Evolutionary conservation across 2,888 invertebrate species (phyloP).

Genomic region (Synergus gifuensis): DNA sequence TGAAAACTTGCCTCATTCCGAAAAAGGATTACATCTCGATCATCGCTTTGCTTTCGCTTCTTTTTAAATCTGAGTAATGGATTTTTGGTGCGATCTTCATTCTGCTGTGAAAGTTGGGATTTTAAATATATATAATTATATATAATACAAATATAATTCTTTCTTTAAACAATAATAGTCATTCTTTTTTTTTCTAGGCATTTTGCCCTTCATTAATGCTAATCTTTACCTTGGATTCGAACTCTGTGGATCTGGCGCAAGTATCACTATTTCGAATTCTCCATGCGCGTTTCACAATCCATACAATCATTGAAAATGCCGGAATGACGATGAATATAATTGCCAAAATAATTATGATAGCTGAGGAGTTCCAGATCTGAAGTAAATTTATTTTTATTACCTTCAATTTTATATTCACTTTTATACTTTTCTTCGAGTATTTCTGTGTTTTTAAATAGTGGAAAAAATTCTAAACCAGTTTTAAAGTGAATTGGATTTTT

Average conservation of each 20-base stretch:
- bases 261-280: conserved; percentile 47
- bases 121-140: not conserved
- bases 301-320: conserved; percentile 56
- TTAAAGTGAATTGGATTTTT: conserved; percentile 19
- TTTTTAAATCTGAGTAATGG: conserved; percentile 51
- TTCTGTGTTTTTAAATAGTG: not conserved
- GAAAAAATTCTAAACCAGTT: conserved; percentile 20
- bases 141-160: too few relatives aligned
- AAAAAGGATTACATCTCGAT: conserved; percentile 39
- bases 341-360: conserved; percentile 57
- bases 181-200: not conserved
- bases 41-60: conserved; percentile 42
- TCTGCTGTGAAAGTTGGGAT: not conserved
- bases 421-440: not conserved
- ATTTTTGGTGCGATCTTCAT: not conserved
- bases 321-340: conserved; percentile 57
- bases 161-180: not conserved
- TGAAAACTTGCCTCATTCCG: not conserved
- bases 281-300: conserved; percentile 58
- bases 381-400: not conserved
- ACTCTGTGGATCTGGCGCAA: conserved; percentile 43
- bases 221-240: conserved; percentile 37
- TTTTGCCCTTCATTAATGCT: not conserved
- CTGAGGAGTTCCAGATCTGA: conserved; percentile 65
- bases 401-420: conserved; percentile 14